Evolutionary conservation across 2,113 vertebrate genomes (phyloP), one percentile per base, ranked within the genome.

Genomic region (Elephantulus edwardii): DNA sequence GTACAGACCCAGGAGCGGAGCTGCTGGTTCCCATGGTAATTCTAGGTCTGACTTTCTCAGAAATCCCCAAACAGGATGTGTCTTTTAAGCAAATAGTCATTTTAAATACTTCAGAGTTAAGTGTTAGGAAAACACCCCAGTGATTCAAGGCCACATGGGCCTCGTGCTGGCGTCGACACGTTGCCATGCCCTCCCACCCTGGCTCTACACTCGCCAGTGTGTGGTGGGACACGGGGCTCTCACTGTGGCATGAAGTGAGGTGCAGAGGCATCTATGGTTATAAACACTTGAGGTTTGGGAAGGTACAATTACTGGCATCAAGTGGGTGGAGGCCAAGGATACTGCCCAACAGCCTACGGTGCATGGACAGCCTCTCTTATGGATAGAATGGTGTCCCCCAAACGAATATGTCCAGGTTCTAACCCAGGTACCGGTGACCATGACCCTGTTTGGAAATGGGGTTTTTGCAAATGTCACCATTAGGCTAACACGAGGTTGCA

Each of bases 91-190:
- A 33, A 86, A 82, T 1, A 52, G 30, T 26, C 54, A 40, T 6
- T 28, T 81, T 50, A 71, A 71, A 78, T 40, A 71, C 62, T 77
- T 28, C 83, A 82, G 71, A 86, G 62, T 8, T 3, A 86, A 44
- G 22, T 8, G 4, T 71, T 60, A 40, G 71, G 5, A 38, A 83
- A 46, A 78, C 8, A 38, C 8, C 1, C 48, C 48, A n/a, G n/a
- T n/a, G n/a, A n/a, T n/a, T n/a, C n/a, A n/a, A 48, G 48, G 75
- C 56, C 28, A 10, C 1, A 0, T 0, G 0, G 66, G n/a, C 40
- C 13, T 10, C 48, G 14, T 50, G 8, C 48, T 50, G 48, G 48
- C 48, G n/a, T 50, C 8, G 52, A 16, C 52, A 79, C 6, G 48
- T 30, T 12, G 48, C 26, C 11, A 1, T 33, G 30, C 40, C 17